phyloP scores from a whole-genome alignment of 2,113 vertebrate species.

The Ictidomys tridecemlineatus region DNA sequence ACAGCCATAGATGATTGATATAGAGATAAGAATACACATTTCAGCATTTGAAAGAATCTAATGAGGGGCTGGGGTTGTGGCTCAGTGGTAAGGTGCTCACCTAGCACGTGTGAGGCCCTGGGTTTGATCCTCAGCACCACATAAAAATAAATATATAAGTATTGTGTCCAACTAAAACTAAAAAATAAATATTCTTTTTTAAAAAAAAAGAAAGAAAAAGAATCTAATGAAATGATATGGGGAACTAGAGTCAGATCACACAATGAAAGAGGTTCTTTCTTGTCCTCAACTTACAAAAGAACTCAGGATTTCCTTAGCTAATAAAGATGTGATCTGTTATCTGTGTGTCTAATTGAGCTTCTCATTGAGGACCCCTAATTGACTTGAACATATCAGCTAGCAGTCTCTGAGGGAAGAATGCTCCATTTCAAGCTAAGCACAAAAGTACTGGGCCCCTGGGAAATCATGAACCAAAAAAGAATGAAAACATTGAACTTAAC shows the following conservation, averaged over 20 bases:
- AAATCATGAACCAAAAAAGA: constrained; percentile 74
- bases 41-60: background rate
- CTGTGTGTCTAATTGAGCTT: constrained; percentile 10
- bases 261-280: background rate
- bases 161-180: no score
- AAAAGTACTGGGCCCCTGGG: constrained; percentile 55
- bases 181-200: no score
- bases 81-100: no score
- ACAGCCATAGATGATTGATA: background rate
- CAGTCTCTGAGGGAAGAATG: background rate
- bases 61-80: background rate
- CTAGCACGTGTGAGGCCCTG: no score
- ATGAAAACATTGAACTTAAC: constrained; percentile 71
- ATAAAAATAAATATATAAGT: no score
- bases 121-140: no score
- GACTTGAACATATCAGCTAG: background rate
- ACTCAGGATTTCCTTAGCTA: constrained; percentile 33
- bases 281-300: constrained; percentile 25
- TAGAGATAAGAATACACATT: background rate
- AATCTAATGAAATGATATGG: background rate
- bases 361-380: background rate
- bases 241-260: background rate
- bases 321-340: background rate
- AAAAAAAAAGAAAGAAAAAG: background rate
- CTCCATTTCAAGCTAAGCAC: constrained; percentile 31